Evolutionary conservation across 1,140 invertebrate species (phyloP), one percentile per base, ranked within the genome.

Genomic region (Thereuonema tuberculata): DNA sequence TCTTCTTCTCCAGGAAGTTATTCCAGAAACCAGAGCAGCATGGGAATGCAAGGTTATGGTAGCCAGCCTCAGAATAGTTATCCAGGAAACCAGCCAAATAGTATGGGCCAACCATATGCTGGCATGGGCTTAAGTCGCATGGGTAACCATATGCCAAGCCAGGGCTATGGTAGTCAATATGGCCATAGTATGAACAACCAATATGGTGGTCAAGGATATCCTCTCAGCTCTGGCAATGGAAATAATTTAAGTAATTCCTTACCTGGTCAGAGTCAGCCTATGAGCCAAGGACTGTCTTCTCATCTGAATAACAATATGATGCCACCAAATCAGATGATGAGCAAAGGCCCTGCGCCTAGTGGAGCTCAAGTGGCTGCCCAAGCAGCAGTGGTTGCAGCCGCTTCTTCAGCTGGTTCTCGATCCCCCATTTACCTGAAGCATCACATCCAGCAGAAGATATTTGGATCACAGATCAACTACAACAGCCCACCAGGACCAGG

Each of bases 381-480:
- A 37, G 73, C 71, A 49, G 71, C 72, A 1, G 67, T 75, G 62
- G 68, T 71, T 56, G 71, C 72, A 24, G 71, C 74, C n/a, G 71
- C 71, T 26, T 69, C 68, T 61, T 65, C 68, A n/a, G 64, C 68
- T 14, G 64, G 61, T 50, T 62, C 58, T 50, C 62, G 61, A 21
- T 61, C 61, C 60, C 48, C n/a, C 28, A 48, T 28, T 24, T 84
- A 84, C 76, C 73, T 84, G 67, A 83, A 84, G 68, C 82, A 84
- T 65, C 83, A 84, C 74, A 67, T 75, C 27, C 72, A 75, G 58
- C 69, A 68, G 50, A 63, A 64, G 29, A 62, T 64, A 24, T 65
- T 65, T 50, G 52, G 59, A 14, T 56, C 48, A 20, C 48, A 27
- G 28, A 55, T 29, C 5, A 55, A 29, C 27, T 55, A 26, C 12